Base-by-base conservation (phyloP, 2,888 invertebrate genomes). In the Folsomia candida region DNA sequence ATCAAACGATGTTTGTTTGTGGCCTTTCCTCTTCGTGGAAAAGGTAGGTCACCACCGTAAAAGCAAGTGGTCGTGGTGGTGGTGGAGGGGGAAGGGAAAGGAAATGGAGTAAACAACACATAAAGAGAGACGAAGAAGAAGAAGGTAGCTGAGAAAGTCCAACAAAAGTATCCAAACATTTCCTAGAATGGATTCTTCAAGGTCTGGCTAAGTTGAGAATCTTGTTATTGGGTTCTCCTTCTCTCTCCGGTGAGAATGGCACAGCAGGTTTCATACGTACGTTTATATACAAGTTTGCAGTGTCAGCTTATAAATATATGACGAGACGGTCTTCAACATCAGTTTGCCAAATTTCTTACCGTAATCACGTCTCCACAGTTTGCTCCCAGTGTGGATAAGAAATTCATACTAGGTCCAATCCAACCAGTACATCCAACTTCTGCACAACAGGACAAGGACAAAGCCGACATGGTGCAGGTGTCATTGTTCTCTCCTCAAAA, bases 401-500 rank as follows among this genome's bases (percentile, higher is more conserved):
- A n/a, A n/a, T n/a, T n/a, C n/a, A n/a, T n/a, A n/a, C n/a, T n/a
- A n/a, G n/a, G n/a, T n/a, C n/a, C n/a, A n/a, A n/a, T n/a, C n/a
- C n/a, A n/a, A n/a, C n/a, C n/a, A n/a, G n/a, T n/a, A n/a, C n/a
- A n/a, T n/a, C n/a, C n/a, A n/a, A n/a, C n/a, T n/a, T n/a, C n/a
- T n/a, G n/a, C n/a, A n/a, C n/a, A n/a, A n/a, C n/a, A n/a, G n/a
- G n/a, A n/a, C n/a, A n/a, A n/a, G 9, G 64, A 57, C 28, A 73
- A 61, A 71, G 72, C 37, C 71, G 70, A 77, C 74, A 75, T 68
- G 76, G 76, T 75, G 77, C 79, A 79, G 79, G 79, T 79, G 79
- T 79, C 78, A 76, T 78, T 78, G 77, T 79, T 78, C 78, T 78
- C 78, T 76, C 59, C 77, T 78, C 76, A 76, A 79, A 79, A 79